Evolutionary conservation across 2,888 invertebrate species (phyloP).

Genomic region (Glomeris marginata): DNA sequence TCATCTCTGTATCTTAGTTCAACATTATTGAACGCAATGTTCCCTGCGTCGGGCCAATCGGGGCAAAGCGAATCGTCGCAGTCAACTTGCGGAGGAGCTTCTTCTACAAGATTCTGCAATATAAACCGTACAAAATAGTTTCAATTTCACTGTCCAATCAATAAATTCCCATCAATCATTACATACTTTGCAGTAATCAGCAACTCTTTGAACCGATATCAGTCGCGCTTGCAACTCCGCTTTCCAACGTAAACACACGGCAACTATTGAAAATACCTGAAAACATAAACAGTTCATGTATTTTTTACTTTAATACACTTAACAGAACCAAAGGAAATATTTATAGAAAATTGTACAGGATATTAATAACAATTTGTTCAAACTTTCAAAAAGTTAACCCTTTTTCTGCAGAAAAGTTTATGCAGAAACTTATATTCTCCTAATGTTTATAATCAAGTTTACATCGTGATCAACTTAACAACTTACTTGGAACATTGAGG

Average conservation of each 20-base stretch:
- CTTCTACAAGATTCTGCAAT: conserved; percentile 23
- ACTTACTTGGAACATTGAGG: conserved; percentile 36
- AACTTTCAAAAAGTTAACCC: no score
- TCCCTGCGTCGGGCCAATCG: conserved; percentile 31
- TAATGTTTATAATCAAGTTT: neutral
- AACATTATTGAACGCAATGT: conserved; percentile 29
- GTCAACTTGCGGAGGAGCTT: conserved; percentile 24
- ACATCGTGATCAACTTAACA: neutral
- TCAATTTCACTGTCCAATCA: neutral
- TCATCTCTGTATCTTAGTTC: conserved; percentile 29
- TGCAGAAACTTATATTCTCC: no score
- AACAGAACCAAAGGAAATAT: no score
- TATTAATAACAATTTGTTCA: no score
- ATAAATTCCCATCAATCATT: no score
- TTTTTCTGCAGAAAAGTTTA: no score
- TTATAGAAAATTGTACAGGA: no score
- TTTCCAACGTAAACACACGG: conserved; percentile 25
- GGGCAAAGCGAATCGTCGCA: conserved; percentile 23
- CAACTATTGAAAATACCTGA: conserved; percentile 25
- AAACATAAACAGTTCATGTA: conserved; percentile 9
- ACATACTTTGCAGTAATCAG: conserved; percentile 30
- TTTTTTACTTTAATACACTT: no score
- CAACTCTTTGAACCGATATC: conserved; percentile 32
- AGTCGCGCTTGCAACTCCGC: conserved; percentile 30
- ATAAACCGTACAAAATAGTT: neutral